Base-by-base conservation (phyloP, 2,113 vertebrate species). In the Xenus cinereus region DNA sequence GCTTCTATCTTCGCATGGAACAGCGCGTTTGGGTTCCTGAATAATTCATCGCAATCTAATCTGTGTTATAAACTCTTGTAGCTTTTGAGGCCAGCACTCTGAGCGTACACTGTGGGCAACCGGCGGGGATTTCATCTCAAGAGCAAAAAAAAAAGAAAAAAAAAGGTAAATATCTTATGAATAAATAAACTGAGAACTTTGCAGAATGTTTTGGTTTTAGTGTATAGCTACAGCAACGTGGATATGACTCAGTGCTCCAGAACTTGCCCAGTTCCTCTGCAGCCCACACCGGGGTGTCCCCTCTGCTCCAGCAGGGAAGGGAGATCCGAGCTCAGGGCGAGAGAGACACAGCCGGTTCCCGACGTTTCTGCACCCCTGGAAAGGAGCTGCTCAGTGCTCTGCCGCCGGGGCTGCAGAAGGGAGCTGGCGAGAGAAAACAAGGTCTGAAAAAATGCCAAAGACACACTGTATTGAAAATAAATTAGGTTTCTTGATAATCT, bases 11-110 rank as follows among this genome's bases (percentile, higher is more conserved):
- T 11, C 33, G 56, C 68, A 6, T 14, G 67, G 73, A n/a, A 32
- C 43, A 28, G 39, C 27, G 12, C 62, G 30, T 79, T 60, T n/a
- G 45, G 32, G 45, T 16, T 84, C 32, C 62, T 87, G 87, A 87
- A 93, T 93, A 76, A 95, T 84, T 84, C 84, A 90, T 87, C 63
- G 35, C 45, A 17, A 28, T 26, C 68, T 48, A 43, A 75, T 71
- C 78, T 62, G 32, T 27, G 68, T 16, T 84, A 66, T 51, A 79
- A 93, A 84, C 87, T 56, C 62, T 21, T 19, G 73, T 32, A 60
- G 57, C 67, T 60, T 48, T 59, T 19, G 50, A 84, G 73, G 51
- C 59, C 45, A 32, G 62, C 56, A n/a, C 73, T 93, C 76, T 12
- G 43, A 6, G 56, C 11, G 24, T 19, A 9, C 4, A 23, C 26